Base-by-base conservation (phyloP, 2,888 invertebrate genomes). In the Tachina grossa region DNA sequence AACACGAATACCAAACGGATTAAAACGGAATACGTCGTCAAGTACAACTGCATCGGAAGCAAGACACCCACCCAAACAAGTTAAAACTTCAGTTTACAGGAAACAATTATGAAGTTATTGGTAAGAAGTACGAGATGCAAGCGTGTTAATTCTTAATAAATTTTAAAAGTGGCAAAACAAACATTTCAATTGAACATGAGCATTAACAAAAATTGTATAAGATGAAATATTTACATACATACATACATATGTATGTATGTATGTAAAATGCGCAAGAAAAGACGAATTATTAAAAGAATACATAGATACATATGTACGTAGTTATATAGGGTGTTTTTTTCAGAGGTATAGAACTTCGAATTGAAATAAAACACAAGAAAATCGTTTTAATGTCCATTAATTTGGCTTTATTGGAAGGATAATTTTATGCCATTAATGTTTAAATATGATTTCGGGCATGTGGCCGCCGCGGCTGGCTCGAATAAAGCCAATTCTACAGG, bases 41-140 rank as follows among this genome's bases (percentile, higher is more conserved):
- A 59, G 19, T 47, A 45, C 6, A 45, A 45, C 14, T 63, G 53
- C 13, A 69, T 31, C 81, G 51, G 68, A 61, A 68, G 39, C 49
- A 77, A 82, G 43, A 63, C 69, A 61, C 14, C 74, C 49, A 63
- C 63, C 31, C 65, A 65, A 22, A 66, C 31, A 79, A 45, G 2
- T 39, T 16, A 75, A 31, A 66, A 76, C 78, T 79, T 69, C 71
- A 69, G 31, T 53, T 55, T 6, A 69, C 79, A 85, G 85, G 85
- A 85, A 79, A 85, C 22, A 57, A 85, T 53, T 9, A 83, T 85
- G 85, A 85, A 75, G 79, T 59, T 83, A 66, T 53, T 85, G 85
- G 85, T 85, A 75, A 83, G 83, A 66, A 55, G 51, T 45, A 14
- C 13, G 9, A 51, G 39, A 39, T 9, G 51, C 19, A 22, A 16